Evolutionary conservation across 2,888 invertebrate genomes (phyloP).

Genomic region (Notocelia uddmanniana): DNA sequence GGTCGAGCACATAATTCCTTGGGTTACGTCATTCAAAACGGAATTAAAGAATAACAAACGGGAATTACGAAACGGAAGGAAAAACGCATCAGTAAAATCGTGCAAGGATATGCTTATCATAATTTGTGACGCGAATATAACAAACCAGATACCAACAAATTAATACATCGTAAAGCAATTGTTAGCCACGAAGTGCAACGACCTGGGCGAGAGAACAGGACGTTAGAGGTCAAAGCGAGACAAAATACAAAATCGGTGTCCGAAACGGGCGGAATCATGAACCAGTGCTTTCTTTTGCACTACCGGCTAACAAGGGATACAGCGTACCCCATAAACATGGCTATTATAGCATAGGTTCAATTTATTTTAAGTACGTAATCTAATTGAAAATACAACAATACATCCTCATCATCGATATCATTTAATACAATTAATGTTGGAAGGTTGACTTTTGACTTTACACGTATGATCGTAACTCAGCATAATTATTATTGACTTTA

Average conservation of each 20-base stretch:
- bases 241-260: slow-evolving; percentile 58
- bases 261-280: slow-evolving; percentile 62
- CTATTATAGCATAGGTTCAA: background rate
- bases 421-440: background rate
- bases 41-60: background rate
- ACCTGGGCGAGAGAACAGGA: slow-evolving; percentile 43
- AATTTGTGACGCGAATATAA: slow-evolving; percentile 12
- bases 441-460: background rate
- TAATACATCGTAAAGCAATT: slow-evolving; percentile 52
- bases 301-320: slow-evolving; percentile 1
- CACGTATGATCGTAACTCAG: no score
- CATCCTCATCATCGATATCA: background rate
- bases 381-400: background rate
- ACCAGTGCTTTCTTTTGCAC: slow-evolving; percentile 53
- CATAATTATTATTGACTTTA: no score
- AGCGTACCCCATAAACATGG: background rate
- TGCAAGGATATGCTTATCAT: slow-evolving; percentile 10
- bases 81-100: background rate
- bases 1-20: background rate
- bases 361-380: background rate
- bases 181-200: slow-evolving; percentile 50
- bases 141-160: slow-evolving; percentile 35
- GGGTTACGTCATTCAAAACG: background rate
- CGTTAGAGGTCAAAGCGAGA: slow-evolving; percentile 43
- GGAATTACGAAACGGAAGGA: background rate